Conservation (phyloP, 2,113 vertebrate genomes). For the Sapajus apella region DNA sequence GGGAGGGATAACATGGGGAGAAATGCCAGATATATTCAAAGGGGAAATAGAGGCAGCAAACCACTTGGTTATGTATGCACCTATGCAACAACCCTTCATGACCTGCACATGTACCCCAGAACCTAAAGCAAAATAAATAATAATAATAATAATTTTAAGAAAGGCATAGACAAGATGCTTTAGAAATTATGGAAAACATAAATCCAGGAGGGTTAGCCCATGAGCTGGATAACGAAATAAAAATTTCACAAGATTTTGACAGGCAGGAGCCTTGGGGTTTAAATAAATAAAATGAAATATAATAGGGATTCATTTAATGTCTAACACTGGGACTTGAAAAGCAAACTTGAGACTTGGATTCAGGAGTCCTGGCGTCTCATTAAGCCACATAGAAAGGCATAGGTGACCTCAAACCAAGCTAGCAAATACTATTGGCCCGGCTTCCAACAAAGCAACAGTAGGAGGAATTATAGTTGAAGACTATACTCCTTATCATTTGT, state of each 20-base stretch:
- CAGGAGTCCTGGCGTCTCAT: background rate
- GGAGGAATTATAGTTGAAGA: background rate
- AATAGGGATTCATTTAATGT: background rate
- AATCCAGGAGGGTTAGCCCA: background rate
- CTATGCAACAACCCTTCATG: too few relatives aligned
- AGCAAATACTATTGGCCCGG: background rate
- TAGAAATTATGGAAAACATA: background rate
- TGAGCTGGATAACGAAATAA: background rate
- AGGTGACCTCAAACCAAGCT: background rate
- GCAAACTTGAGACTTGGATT: background rate
- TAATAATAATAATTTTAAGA: background rate
- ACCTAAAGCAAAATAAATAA: too few relatives aligned
- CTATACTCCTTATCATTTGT: background rate
- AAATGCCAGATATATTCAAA: too few relatives aligned
- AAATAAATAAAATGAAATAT: background rate
- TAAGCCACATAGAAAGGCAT: background rate
- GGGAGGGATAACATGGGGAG: too few relatives aligned
- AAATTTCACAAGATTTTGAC: background rate
- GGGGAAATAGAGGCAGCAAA: too few relatives aligned
- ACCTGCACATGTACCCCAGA: too few relatives aligned
- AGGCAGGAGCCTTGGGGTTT: background rate
- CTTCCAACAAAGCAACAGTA: background rate
- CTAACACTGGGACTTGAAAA: background rate
- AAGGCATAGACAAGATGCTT: background rate
- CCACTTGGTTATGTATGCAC: too few relatives aligned